Evolutionary conservation across 1,140 invertebrate genomes (phyloP).

Genomic region (Drosophila virilis): DNA sequence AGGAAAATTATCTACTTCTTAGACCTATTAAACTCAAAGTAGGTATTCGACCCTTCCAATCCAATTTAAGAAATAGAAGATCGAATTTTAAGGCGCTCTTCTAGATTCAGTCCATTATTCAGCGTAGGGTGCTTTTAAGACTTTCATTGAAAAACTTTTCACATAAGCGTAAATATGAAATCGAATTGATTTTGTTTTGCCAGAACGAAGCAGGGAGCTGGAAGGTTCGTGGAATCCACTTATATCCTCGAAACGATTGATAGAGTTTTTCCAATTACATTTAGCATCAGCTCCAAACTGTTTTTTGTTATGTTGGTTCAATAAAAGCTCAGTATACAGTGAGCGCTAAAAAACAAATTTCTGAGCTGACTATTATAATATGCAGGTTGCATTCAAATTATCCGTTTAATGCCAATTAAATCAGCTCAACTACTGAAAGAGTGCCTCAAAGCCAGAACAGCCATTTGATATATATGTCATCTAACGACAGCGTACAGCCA

Average conservation of each 20-base stretch:
- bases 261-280: constrained; percentile 50
- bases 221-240: constrained; percentile 9
- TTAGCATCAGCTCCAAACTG: constrained; percentile 20
- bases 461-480: not conserved
- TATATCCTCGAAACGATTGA: constrained; percentile 28
- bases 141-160: constrained; percentile 74
- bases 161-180: constrained; percentile 64
- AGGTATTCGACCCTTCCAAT: not conserved
- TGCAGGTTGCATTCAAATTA: constrained; percentile 9
- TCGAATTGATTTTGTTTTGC: constrained; percentile 67
- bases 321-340: not conserved
- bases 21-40: not conserved
- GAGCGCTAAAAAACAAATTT: constrained; percentile 8
- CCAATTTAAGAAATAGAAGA: not conserved
- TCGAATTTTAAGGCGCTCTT: constrained; percentile 7
- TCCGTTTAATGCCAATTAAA: constrained; percentile 49
- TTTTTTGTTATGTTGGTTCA: constrained; percentile 15
- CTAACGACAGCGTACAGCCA: constrained; percentile 19
- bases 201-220: not conserved
- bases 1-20: not conserved
- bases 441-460: not conserved
- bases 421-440: constrained; percentile 1
- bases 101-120: constrained; percentile 21
- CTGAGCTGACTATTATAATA: not conserved
- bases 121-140: constrained; percentile 11